These are phyloP conservation scores for Drosophila serrata DNA, from an alignment of 1,140 invertebrate species.

Conservation along the genomic window DNA sequence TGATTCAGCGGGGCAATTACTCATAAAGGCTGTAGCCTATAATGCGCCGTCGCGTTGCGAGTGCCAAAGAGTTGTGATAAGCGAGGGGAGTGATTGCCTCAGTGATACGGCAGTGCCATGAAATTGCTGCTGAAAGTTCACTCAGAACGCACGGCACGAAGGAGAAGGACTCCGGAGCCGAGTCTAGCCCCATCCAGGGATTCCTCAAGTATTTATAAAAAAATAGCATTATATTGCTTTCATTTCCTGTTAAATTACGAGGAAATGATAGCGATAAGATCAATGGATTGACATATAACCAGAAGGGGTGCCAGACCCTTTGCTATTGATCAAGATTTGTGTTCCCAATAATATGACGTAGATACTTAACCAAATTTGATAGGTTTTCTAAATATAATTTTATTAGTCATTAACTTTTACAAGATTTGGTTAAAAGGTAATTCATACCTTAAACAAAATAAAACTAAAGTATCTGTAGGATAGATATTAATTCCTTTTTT, in stretches of 20 bases:
- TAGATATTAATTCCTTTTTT: background rate
- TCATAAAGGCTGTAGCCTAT: constrained; percentile 22
- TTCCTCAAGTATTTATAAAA: constrained; percentile 38
- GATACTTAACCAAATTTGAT: background rate
- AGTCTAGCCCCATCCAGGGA: constrained; percentile 35
- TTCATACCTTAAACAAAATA: background rate
- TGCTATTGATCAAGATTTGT: background rate
- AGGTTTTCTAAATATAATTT: background rate
- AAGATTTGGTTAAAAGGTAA: background rate
- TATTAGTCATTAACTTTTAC: background rate
- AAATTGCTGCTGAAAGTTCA: constrained; percentile 82
- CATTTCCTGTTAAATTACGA: background rate
- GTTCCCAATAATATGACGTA: background rate
- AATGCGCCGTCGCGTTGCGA: constrained; percentile 20
- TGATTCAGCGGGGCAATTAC: constrained; percentile 41
- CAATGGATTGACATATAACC: background rate
- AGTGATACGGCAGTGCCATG: constrained; percentile 50
- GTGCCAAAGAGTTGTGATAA: constrained; percentile 41
- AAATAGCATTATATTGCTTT: background rate
- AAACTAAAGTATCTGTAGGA: background rate
- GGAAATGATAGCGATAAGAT: background rate
- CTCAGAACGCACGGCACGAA: constrained; percentile 72
- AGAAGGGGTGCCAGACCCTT: background rate
- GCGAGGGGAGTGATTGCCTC: constrained; percentile 22
- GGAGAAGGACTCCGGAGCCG: constrained; percentile 68